phyloP scores from a whole-genome alignment of 2,113 vertebrate species.

The Gopherus flavomarginatus region DNA sequence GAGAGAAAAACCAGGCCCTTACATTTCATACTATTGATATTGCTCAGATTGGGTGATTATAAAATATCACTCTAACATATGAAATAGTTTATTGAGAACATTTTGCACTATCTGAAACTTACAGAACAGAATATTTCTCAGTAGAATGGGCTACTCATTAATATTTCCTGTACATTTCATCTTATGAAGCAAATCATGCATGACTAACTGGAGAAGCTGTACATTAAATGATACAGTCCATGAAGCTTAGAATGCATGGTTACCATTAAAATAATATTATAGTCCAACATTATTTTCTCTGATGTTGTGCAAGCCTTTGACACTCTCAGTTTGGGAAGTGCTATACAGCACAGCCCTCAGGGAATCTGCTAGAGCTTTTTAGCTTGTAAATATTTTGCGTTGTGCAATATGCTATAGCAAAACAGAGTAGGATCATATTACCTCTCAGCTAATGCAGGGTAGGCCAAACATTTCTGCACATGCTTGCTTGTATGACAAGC shows the following conservation, averaged over 20 bases:
- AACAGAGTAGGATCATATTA: constrained; percentile 37
- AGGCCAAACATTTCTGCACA: background rate
- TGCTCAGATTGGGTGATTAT: background rate
- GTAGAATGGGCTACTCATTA: background rate
- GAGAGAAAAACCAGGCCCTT: background rate
- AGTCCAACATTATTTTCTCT: constrained; percentile 14
- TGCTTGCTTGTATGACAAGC: background rate
- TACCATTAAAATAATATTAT: background rate
- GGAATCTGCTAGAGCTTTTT: constrained; percentile 50
- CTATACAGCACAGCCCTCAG: constrained; percentile 10
- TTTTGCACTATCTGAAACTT: constrained; percentile 40
- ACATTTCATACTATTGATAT: background rate
- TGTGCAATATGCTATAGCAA: constrained; percentile 51
- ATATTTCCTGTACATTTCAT: background rate
- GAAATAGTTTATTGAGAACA: constrained; percentile 15
- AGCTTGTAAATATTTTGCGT: background rate
- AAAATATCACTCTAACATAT: background rate
- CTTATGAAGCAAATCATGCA: background rate
- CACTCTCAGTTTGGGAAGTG: constrained; percentile 35
- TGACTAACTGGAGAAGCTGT: background rate
- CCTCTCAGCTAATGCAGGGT: background rate
- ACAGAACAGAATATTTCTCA: background rate
- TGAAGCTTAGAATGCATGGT: background rate
- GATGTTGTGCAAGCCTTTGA: constrained; percentile 15
- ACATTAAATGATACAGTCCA: background rate